Evolutionary conservation across 1,140 invertebrate species (phyloP), one percentile per base, ranked within the genome.

Genomic region (Antheraea mylitta): DNA sequence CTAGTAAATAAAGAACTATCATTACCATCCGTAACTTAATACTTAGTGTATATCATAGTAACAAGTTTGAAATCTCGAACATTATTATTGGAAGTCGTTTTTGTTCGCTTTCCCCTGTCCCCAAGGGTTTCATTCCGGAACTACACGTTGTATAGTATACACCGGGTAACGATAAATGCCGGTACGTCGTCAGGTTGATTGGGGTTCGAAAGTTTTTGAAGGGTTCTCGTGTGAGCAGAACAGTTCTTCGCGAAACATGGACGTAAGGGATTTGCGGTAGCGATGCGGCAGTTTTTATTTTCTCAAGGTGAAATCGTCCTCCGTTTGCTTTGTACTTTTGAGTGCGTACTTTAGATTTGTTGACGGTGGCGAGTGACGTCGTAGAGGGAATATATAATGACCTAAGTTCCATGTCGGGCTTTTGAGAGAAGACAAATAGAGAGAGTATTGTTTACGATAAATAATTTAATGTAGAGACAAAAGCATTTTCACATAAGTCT

Each of bases 151-250:
- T 18, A 61, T 16, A 22, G 59, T 19, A 61, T 19, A 19, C 18
- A 7, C 59, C 59, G 8, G 18, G 18, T 16, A 36, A 22, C 59
- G 18, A 61, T 36, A 19, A 61, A 61, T 5, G 59, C 59, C 30
- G 59, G 18, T 37, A 63, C 61, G 61, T 63, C 19, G 64, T 66
- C 64, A 66, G 64, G 64, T 66, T 66, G 64, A 66, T 66, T 66
- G 64, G 45, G 64, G 69, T 63, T 58, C 42, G 65, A 38, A 71
- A 69, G 16, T 53, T 53, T 67, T 67, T 58, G 64, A 66, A 66
- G 45, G 64, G 38, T 48, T 67, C 66, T 63, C 30, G 30, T 13
- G 45, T 53, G 45, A 36, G 18, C 9, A 16, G 30, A 11, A 63
- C 30, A 63, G 61, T 63, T 63, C 61, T 30, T 63, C 18, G 37